Conservation (phyloP, 2,113 vertebrate species). For the Dicerorhinus sumatrensis region DNA sequence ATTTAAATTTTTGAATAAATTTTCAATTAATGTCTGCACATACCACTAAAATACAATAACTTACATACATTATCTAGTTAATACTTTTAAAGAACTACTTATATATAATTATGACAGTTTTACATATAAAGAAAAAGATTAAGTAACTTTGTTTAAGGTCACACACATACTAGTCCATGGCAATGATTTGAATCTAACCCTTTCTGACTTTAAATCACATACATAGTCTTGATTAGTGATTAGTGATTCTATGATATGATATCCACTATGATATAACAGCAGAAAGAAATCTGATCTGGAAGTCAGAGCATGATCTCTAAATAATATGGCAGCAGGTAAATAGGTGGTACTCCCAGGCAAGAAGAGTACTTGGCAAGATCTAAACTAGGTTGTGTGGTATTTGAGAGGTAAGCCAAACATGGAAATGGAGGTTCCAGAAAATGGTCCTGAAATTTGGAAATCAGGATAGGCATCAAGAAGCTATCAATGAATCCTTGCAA, state of each 20-base stretch:
- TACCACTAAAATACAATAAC: neutral
- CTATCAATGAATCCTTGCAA: neutral
- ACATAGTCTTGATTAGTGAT: neutral
- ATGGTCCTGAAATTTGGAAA: neutral
- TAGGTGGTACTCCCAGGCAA: neutral
- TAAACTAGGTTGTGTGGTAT: neutral
- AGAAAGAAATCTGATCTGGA: neutral
- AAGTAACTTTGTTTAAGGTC: neutral
- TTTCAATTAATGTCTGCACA: neutral
- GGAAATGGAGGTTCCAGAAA: neutral
- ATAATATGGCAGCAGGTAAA: neutral
- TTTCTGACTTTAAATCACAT: neutral
- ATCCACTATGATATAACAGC: neutral
- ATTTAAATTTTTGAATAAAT: neutral
- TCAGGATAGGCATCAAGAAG: neutral
- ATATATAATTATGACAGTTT: neutral
- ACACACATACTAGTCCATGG: neutral
- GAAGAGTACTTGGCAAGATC: neutral
- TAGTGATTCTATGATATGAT: neutral
- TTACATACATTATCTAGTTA: neutral
- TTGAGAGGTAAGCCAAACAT: neutral
- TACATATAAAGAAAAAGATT: neutral
- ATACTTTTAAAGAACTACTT: neutral
- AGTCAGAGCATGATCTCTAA: neutral
- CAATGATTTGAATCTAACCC: neutral